Base-by-base conservation (phyloP, 30 jellyfish, hydroid and myxozoan species). In the Aurelia sp. region DNA sequence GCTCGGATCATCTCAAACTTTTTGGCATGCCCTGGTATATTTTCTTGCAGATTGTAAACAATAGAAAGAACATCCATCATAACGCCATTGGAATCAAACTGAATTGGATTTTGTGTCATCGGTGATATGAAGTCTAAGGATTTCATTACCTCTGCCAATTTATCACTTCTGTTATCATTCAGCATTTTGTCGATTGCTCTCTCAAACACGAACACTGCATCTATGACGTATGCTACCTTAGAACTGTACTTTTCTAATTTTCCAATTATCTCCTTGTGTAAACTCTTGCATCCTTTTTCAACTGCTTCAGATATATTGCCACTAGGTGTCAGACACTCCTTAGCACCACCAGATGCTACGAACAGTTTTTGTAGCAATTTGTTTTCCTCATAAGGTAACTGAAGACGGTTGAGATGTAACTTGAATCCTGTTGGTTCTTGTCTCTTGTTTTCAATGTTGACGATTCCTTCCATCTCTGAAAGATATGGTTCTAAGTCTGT, bases 381-480 rank as follows among this genome's bases (percentile, higher is more conserved):
- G 35, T 76, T 62, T 18, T 62, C 80, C 33, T 71, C 51, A 61
- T 60, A 82, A 0, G 97, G 96, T 58, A 81, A 48, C 31, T 58
- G 69, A 62, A 94, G 73, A 11, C 87, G 48, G 17, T 84, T 79
- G 20, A 89, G n/a, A 66, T 85, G 65, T 22, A 71, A 47, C 13
- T 66, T 52, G 50, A 52, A 88, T 19, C 86, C 97, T 18, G 74
- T 37, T 12, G 92, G 85, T 12, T 75, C 77, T 55, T 74, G 90
- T 30, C 22, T 33, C 37, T 73, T 53, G 70, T 88, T 80, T 31
- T 76, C 84, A 21, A 94, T 23, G 63, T 55, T 52, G n/a, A 94
- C 27, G 97, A 94, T 89, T 3, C 99, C 99, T 66, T 94, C 97
- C 40, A 85, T 86, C 33, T 74, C 87, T 4, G 51, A 22, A 2